Base-by-base conservation (phyloP, 2,797 vertebrate genomes). In the Protonibea diacanthus region DNA sequence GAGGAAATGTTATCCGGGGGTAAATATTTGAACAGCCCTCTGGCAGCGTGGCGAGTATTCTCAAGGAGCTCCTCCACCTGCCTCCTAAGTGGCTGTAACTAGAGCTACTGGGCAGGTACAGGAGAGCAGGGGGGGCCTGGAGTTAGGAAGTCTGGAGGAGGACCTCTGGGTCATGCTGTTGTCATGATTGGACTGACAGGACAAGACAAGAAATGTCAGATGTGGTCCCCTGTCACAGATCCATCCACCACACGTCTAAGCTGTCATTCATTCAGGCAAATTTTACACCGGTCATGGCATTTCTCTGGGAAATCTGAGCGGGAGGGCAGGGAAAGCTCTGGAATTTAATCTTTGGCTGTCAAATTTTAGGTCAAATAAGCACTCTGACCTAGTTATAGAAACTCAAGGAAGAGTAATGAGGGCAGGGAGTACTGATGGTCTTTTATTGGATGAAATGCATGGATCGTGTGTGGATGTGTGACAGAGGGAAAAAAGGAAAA, bases 1-100 rank as follows among this genome's bases (percentile, higher is more conserved):
- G 84, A 91, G 89, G 89, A 91, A 93, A 86, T 80, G 88, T 91
- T 93, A 91, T 90, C 86, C 63, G n/a, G 74, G 78, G 79, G 90
- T 94, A 94, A 95, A 94, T 94, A 94, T 95, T 95, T 95, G 91
- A 93, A 92, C 89, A 93, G 89, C 89, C 87, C 87, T 91, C 78
- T 76, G 88, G 92, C 91, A 83, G 83, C 72, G 23, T 81, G 88
- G 83, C 74, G 58, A 71, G 77, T 85, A 66, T 90, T 89, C 88
- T 86, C 83, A 71, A 85, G 86, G 84, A 87, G 81, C 87, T 78
- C 81, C 81, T 86, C 70, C 80, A 89, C 88, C 80, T 90, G 85
- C 78, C 60, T 47, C 58, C 55, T 72, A 73, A 91, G 80, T 84
- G 68, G 76, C 64, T 81, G 64, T 76, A 78, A 82, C 77, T 80